These are phyloP conservation scores for Todiramphus saurophagus DNA, from an alignment of 2,113 vertebrate genomes.

Conservation along the genomic window DNA sequence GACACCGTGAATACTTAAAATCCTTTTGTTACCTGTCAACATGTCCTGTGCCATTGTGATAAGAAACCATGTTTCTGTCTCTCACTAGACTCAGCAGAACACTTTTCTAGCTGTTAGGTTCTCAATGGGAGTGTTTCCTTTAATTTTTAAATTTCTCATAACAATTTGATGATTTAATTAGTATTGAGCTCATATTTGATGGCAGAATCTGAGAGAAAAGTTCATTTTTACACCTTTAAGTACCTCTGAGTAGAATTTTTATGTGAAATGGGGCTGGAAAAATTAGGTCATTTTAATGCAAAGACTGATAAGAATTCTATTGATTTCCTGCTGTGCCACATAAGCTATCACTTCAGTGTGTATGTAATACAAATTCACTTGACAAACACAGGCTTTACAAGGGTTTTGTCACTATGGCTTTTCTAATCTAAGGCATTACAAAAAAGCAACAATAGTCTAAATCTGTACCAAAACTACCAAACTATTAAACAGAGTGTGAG, in stretches of 20 bases:
- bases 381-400: not conserved
- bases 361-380: not conserved
- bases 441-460: not conserved
- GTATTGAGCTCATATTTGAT: not conserved
- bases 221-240: not conserved
- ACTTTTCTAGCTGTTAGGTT: not conserved
- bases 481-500: not conserved
- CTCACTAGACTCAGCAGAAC: not conserved
- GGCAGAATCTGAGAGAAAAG: not conserved
- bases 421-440: not conserved
- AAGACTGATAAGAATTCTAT: not conserved
- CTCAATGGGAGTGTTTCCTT: conserved; percentile 14
- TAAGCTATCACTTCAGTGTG: not conserved
- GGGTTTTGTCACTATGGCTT: not conserved
- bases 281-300: not conserved
- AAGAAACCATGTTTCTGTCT: not conserved
- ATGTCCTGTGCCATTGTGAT: not conserved
- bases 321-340: not conserved
- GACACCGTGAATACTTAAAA: not conserved
- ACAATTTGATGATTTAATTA: not conserved
- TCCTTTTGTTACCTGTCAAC: not conserved
- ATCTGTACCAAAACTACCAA: not conserved
- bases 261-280: not conserved
- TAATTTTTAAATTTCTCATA: conserved; percentile 25
- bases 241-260: not conserved